Conservation (phyloP, 2,113 vertebrate genomes). For the Mellivora capensis region DNA sequence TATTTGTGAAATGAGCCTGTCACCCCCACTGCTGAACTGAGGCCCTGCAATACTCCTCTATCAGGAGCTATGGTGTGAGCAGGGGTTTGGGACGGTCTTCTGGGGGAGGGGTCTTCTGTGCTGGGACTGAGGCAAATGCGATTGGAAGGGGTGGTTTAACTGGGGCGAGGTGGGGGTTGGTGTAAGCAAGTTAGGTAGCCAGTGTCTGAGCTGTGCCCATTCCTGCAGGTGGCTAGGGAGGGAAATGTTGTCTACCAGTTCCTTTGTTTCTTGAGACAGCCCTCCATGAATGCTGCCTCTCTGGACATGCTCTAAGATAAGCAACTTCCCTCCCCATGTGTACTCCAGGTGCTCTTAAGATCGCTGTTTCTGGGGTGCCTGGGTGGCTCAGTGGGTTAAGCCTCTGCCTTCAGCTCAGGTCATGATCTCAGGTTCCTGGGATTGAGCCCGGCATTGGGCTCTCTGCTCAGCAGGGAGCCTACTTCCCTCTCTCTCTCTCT, state of each 20-base stretch:
- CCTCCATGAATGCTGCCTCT: background rate
- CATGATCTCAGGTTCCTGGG: no score
- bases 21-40: background rate
- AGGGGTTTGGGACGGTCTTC: background rate
- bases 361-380: background rate
- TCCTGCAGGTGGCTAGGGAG: background rate
- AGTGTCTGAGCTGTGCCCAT: background rate
- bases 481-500: no score
- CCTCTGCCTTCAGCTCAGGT: no score
- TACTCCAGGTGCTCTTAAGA: background rate
- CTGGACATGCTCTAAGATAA: background rate
- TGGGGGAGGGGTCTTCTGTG: background rate
- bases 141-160: background rate
- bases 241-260: background rate
- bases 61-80: background rate
- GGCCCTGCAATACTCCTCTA: background rate
- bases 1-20: background rate
- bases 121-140: background rate
- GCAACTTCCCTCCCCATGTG: background rate
- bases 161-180: background rate
- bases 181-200: background rate
- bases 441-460: no score
- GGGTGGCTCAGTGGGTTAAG: no score
- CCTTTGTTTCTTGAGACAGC: background rate
- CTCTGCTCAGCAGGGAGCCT: no score